A percentile compares a stretch with the other conserved stretches of the same genome.
Conservation (phyloP, 2,113 vertebrate genomes). For the Muntiacus reevesi region DNA sequence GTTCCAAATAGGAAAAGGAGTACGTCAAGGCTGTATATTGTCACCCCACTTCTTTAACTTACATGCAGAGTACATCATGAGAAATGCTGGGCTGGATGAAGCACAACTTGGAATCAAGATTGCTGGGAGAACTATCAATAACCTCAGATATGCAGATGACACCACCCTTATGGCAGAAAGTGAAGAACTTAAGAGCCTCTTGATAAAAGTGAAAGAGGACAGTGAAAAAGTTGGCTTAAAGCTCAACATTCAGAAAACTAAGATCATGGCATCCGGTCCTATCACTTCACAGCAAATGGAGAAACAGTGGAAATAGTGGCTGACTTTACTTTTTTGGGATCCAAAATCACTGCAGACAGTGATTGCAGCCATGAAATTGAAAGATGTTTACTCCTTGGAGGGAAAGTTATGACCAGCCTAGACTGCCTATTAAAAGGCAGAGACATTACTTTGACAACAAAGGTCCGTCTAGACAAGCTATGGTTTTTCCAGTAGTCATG, state of each 20-base stretch:
- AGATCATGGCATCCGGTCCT: not conserved
- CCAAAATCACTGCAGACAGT: not conserved
- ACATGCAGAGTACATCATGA: not conserved
- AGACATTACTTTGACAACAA: not conserved
- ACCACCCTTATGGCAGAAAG: not conserved
- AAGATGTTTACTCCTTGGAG: not conserved
- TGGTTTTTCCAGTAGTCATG: not conserved
- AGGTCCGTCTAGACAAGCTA: not conserved
- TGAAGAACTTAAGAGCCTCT: not conserved
- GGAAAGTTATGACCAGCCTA: not conserved
- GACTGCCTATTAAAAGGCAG: not conserved
- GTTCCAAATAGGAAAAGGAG: not conserved
- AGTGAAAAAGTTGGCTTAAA: not conserved
- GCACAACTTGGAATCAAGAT: not conserved
- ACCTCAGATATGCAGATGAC: not conserved
- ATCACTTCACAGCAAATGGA: not conserved
- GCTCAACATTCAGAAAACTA: not conserved
- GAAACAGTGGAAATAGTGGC: not conserved
- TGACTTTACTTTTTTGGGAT: not conserved
- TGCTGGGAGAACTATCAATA: not conserved
- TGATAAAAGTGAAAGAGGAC: not conserved
- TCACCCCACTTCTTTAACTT: not conserved
- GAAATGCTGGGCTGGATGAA: fast-evolving
- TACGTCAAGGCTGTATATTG: not conserved
- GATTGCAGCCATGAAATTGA: not conserved